phyloP scores from a whole-genome alignment of 2,797 vertebrate genomes.

The Diplodus sargus region DNA sequence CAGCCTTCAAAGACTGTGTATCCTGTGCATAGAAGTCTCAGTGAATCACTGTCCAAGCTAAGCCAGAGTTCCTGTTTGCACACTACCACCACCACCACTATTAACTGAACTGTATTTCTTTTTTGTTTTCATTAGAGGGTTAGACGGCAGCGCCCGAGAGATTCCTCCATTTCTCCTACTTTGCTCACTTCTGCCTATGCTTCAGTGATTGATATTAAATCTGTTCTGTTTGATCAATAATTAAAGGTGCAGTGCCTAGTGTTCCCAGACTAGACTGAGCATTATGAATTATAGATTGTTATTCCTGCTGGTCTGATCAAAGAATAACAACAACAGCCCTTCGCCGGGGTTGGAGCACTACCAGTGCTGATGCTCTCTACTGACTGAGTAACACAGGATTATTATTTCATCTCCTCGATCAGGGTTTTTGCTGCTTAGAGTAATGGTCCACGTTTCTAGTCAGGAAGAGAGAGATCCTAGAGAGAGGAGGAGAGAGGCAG shows the following conservation, averaged over 20 bases:
- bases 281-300: constrained; percentile 83
- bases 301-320: constrained; percentile 83
- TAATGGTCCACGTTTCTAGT: constrained; percentile 44
- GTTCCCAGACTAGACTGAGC: constrained; percentile 82
- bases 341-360: constrained; percentile 61
- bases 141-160: constrained; percentile 57
- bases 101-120: constrained; percentile 42
- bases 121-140: constrained; percentile 68
- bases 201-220: constrained; percentile 82
- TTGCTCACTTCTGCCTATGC: constrained; percentile 74
- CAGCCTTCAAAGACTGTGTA: constrained; percentile 40
- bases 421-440: constrained; percentile 31
- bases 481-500: constrained; percentile 10
- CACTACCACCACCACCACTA: constrained; percentile 35
- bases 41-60: constrained; percentile 52
- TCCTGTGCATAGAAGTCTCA: constrained; percentile 30
- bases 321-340: constrained; percentile 81
- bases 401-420: constrained; percentile 67
- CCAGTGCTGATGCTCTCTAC: constrained; percentile 59
- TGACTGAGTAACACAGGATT: constrained; percentile 62
- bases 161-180: constrained; percentile 66
- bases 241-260: constrained; percentile 79
- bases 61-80: constrained; percentile 57
- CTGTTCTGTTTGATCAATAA: constrained; percentile 85
- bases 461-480: constrained; percentile 32